Conservation (phyloP, 2,797 vertebrate genomes). For the Nothura maculosa region DNA sequence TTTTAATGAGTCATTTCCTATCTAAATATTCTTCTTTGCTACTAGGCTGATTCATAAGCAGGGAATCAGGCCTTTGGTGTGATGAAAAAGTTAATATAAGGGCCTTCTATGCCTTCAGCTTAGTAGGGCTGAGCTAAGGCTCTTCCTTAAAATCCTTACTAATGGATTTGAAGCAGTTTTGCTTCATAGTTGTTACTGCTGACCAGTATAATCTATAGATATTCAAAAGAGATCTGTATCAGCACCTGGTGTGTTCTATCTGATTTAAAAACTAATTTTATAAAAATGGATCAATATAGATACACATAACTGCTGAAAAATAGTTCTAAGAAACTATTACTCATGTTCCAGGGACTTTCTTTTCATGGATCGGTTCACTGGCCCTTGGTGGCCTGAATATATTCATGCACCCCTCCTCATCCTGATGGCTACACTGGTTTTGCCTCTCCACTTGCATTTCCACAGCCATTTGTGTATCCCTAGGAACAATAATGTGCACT, state of each 20-base stretch:
- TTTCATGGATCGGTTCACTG: no score
- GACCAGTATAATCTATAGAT: neutral
- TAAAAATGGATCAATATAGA: neutral
- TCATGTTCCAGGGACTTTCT: neutral
- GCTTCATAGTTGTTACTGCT: neutral
- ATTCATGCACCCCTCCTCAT: no score
- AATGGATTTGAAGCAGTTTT: neutral
- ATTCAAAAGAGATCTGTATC: neutral
- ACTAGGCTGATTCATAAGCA: constrained; percentile 33
- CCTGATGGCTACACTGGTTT: no score
- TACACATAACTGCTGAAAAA: neutral
- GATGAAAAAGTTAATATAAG: neutral
- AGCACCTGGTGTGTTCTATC: neutral
- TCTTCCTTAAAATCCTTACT: neutral
- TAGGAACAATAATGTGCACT: no score
- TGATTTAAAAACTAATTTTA: neutral
- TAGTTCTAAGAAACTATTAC: neutral
- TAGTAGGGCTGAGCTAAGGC: neutral
- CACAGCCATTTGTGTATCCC: no score
- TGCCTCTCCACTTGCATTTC: no score
- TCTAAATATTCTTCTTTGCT: constrained; percentile 18
- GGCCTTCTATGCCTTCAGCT: neutral
- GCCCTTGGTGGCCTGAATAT: no score
- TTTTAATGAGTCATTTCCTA: constrained; percentile 32
- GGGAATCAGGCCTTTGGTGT: neutral